These are phyloP conservation scores for Laspeyria flexula DNA, from an alignment of 2,888 invertebrate species.

Conservation along the genomic window DNA sequence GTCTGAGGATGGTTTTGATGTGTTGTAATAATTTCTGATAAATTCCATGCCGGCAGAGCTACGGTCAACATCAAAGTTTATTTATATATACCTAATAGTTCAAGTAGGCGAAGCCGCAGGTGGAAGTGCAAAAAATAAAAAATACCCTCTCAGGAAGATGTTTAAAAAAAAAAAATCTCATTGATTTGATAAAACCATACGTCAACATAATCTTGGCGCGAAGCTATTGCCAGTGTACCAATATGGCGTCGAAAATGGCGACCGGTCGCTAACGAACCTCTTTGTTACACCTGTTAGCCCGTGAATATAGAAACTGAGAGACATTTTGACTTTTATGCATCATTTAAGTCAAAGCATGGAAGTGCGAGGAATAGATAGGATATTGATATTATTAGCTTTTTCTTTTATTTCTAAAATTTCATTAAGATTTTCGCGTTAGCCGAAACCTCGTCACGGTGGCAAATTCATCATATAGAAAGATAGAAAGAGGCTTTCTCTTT, in stretches of 20 bases:
- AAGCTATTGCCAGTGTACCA: slow-evolving; percentile 43
- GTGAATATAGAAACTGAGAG: slow-evolving; percentile 39
- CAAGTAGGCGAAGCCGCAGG: too few relatives aligned
- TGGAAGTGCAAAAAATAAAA: not conserved
- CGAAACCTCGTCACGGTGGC: too few relatives aligned
- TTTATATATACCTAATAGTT: too few relatives aligned
- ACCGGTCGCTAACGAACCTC: slow-evolving; percentile 72
- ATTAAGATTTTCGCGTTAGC: too few relatives aligned
- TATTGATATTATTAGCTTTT: not conserved
- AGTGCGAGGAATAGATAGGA: not conserved
- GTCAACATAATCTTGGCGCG: slow-evolving; percentile 46
- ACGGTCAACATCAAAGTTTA: too few relatives aligned
- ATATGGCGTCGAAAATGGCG: slow-evolving; percentile 55
- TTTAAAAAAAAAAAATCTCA: slow-evolving; percentile 7
- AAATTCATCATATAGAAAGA: too few relatives aligned
- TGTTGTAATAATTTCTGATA: too few relatives aligned
- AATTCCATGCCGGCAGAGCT: too few relatives aligned
- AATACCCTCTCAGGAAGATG: too few relatives aligned
- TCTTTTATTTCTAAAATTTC: too few relatives aligned
- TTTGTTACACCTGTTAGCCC: slow-evolving; percentile 71
- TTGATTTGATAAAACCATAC: slow-evolving; percentile 25
- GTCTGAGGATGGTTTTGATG: too few relatives aligned
- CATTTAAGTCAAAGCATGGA: slow-evolving; percentile 26
- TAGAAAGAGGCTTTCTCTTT: too few relatives aligned
- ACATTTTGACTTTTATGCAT: slow-evolving; percentile 30